A percentile compares a stretch with the other conserved stretches of the same genome.
Evolutionary conservation across 2,888 invertebrate species (phyloP).

Genomic region (Phaonia tiefii): DNA sequence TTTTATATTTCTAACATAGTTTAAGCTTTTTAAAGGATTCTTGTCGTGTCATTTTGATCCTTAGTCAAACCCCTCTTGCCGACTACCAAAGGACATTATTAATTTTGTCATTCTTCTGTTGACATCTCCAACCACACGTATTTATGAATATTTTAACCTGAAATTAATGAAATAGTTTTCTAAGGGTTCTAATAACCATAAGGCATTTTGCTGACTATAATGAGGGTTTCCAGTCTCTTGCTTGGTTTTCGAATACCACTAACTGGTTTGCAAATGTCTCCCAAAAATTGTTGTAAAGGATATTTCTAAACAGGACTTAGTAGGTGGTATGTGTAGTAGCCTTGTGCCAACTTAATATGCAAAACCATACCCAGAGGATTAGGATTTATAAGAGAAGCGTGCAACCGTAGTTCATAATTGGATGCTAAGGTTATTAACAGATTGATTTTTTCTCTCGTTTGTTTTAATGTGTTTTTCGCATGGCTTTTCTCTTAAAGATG

Average conservation of each 20-base stretch:
- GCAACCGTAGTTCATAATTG: neutral
- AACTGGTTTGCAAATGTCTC: neutral
- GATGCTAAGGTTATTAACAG: constrained; percentile 12
- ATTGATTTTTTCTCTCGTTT: neutral
- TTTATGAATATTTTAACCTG: constrained; percentile 40
- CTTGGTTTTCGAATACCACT: neutral
- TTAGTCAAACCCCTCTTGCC: neutral
- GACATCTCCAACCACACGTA: constrained; percentile 17
- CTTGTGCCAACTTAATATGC: constrained; percentile 18
- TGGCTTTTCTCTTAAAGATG: neutral
- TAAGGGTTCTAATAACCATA: constrained; percentile 26
- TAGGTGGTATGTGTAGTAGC: neutral
- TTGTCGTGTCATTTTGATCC: constrained; percentile 30
- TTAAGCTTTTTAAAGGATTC: constrained; percentile 24
- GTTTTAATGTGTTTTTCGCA: neutral
- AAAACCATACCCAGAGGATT: neutral
- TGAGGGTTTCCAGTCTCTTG: neutral
- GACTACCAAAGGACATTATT: constrained; percentile 18
- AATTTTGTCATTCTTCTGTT: constrained; percentile 25
- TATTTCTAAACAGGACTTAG: constrained; percentile 3
- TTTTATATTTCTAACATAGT: constrained; percentile 17
- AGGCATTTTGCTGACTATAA: constrained; percentile 16
- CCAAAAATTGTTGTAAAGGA: neutral
- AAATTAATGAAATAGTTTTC: constrained; percentile 40
- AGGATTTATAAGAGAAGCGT: neutral